Conservation (phyloP, 2,888 invertebrate genomes). For the Volucella inflata region DNA sequence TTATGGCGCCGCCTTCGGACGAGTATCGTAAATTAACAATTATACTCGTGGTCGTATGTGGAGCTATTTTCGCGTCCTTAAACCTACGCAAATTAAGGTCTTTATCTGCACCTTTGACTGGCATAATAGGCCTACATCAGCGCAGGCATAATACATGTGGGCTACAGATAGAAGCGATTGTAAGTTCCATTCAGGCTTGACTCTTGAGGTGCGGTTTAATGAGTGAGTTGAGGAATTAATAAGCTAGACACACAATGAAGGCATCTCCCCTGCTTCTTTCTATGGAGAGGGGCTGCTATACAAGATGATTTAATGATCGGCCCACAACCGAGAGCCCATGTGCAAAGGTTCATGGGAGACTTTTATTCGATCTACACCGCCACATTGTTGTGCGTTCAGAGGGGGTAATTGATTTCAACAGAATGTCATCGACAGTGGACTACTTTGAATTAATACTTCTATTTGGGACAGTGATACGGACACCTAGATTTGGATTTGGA, state of each 20-base stretch:
- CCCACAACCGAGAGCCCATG: slow-evolving; percentile 60
- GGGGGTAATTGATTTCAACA: slow-evolving; percentile 72
- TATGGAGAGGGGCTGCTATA: slow-evolving; percentile 4
- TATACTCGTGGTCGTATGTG: slow-evolving; percentile 20
- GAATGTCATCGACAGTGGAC: slow-evolving; percentile 70
- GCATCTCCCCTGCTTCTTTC: slow-evolving; percentile 37
- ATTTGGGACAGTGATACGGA: slow-evolving; percentile 18
- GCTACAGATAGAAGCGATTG: slow-evolving; percentile 29
- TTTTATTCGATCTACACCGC: slow-evolving; percentile 45
- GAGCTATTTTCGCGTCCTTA: slow-evolving; percentile 42
- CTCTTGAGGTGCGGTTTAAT: slow-evolving; percentile 69
- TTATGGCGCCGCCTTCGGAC: slow-evolving; percentile 37
- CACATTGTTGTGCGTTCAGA: slow-evolving; percentile 30
- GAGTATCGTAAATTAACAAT: slow-evolving; percentile 40
- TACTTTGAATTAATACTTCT: slow-evolving; percentile 55
- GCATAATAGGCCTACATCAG: slow-evolving; percentile 50
- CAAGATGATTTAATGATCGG: slow-evolving; percentile 67
- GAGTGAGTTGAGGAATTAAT: slow-evolving; percentile 64
- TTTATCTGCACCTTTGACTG: slow-evolving; percentile 43
- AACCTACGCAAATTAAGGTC: slow-evolving; percentile 55
- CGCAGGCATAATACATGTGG: slow-evolving; percentile 51
- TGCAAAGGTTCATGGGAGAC: slow-evolving; percentile 22
- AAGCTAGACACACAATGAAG: slow-evolving; percentile 52
- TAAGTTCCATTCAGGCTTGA: slow-evolving; percentile 10
- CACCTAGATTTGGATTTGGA: slow-evolving; percentile 22